Base-by-base conservation (phyloP, 1,140 invertebrate genomes). In the Anadara kagoshimensis region DNA sequence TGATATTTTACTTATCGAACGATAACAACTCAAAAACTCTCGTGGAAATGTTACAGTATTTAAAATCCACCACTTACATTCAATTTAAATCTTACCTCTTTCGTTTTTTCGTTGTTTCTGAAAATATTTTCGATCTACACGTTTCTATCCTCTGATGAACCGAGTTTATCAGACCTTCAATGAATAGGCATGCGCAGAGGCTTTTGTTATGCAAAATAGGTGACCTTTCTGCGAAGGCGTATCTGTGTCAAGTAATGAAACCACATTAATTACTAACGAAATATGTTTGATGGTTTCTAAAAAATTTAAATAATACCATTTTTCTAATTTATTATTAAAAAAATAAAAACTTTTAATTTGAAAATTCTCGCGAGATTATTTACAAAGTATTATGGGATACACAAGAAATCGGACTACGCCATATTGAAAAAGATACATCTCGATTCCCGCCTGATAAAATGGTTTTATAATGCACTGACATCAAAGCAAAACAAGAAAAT, bases 111-210 rank as follows among this genome's bases (percentile, higher is more conserved):
- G 29, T 36, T 36, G 29, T 36, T 36, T 36, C 29, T 36, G 29
- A 36, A 36, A 36, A 36, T 36, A 36, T 36, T 36, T 36, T 36
- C 29, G 29, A 36, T 36, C 29, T 36, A 36, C 29, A 36, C 51
- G 62, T 47, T 44, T 41, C 49, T 71, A 63, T 71, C 69, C 69
- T 71, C 69, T 63, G 47, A 44, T 64, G 66, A 65, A 75, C 73
- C 53, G 67, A 70, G 20, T 73, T 70, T 36, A 65, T 70, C 68
- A 67, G 73, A 73, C 78, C 75, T 67, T 82, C 73, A 82, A 82
- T 79, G 78, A 82, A 82, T 72, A 67, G 78, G 80, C 80, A 82
- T 82, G 80, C 69, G 74, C 68, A 49, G 20, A 41, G 44, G 61
- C 53, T 63, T 74, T 77, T 77, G 63, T 73, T 69, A 78, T 73